Percentiles rank a stretch among this genome's conserved stretches.
Evolutionary conservation across 2,888 invertebrate species (phyloP).

Genomic region (Fissipunctia ypsillon): DNA sequence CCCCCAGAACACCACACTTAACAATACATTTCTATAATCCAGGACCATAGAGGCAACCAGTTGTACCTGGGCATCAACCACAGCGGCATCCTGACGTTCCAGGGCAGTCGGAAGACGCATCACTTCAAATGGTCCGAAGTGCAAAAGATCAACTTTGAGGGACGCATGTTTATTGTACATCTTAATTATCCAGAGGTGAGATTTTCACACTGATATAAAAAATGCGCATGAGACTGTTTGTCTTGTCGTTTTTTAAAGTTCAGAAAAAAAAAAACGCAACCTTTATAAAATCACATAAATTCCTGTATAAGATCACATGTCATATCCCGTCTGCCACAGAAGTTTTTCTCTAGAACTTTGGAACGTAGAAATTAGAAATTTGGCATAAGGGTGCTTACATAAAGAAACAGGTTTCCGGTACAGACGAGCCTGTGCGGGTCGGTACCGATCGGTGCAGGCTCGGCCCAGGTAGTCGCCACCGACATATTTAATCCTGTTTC

Average conservation of each 20-base stretch:
- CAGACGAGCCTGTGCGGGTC: too few species aligned
- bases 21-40: conserved; percentile 61
- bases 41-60: conserved; percentile 98
- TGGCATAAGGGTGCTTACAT: too few species aligned
- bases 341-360: not conserved
- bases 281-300: too few species aligned
- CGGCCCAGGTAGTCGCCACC: too few species aligned
- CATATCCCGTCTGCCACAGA: too few species aligned
- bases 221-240: not conserved
- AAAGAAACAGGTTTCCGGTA: too few species aligned
- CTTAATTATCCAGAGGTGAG: conserved; percentile 97
- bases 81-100: conserved; percentile 98
- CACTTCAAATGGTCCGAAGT: conserved; percentile 99
- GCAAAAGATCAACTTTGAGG: conserved; percentile 98
- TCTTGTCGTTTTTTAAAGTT: not conserved
- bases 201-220: conserved; percentile 19
- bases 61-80: conserved; percentile 98
- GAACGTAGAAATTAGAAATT: not conserved
- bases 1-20: not conserved
- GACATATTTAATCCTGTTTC: too few species aligned
- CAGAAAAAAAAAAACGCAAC: not conserved
- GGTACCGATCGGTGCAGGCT: too few species aligned
- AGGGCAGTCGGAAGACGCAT: conserved; percentile 97
- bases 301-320: too few species aligned
- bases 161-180: conserved; percentile 99